Evolutionary conservation across 1,140 invertebrate species (phyloP).

Genomic region (Drosophila virilis): DNA sequence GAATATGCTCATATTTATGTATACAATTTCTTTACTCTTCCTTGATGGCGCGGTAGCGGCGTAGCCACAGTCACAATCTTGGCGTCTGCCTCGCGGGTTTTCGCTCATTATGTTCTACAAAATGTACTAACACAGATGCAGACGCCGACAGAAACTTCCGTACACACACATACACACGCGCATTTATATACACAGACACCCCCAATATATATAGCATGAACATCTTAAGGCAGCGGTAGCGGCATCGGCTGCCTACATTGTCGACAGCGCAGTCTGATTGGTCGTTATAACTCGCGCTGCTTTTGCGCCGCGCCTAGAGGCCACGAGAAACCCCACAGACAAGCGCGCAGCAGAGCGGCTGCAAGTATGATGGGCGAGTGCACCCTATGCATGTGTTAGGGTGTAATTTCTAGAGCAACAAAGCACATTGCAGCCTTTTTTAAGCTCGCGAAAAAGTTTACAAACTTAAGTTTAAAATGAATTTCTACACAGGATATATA

Average conservation of each 20-base stretch:
- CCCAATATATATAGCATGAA: conserved; percentile 7
- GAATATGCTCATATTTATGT: background rate
- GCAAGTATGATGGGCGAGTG: background rate
- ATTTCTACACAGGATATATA: background rate
- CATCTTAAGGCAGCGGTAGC: conserved; percentile 5
- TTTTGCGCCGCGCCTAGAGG: conserved; percentile 24
- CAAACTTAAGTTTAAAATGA: background rate
- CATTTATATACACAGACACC: conserved; percentile 13
- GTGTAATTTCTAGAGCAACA: background rate
- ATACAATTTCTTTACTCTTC: conserved; percentile 20
- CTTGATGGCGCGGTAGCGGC: conserved; percentile 11
- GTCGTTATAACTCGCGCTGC: conserved; percentile 54
- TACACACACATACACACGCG: background rate
- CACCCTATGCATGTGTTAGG: background rate
- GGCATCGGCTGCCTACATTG: conserved; percentile 29
- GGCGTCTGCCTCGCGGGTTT: conserved; percentile 40
- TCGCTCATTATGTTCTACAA: conserved; percentile 45
- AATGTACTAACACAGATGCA: conserved; percentile 19
- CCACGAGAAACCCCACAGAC: conserved; percentile 5
- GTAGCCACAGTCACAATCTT: conserved; percentile 23
- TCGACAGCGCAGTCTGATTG: conserved; percentile 59
- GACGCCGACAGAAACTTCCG: background rate
- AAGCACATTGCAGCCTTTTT: background rate
- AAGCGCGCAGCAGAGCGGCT: background rate
- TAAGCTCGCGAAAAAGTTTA: background rate